Percentiles rank a stretch among this genome's conserved stretches.
phyloP scores from a whole-genome alignment of 2,113 vertebrate genomes.

The Laterallus jamaicensis region DNA sequence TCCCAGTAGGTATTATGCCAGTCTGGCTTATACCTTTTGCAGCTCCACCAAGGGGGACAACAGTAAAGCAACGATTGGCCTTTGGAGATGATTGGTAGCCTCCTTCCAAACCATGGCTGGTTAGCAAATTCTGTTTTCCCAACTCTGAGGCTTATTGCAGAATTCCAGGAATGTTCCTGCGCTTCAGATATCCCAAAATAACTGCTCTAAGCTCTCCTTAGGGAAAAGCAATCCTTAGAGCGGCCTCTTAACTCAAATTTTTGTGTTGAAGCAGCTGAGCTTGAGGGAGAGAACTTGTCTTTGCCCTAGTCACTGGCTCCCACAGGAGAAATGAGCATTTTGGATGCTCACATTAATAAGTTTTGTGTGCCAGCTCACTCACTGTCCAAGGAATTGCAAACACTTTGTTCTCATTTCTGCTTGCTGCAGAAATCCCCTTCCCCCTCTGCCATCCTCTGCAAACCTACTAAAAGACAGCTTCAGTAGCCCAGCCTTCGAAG shows the following conservation, averaged over 20 bases:
- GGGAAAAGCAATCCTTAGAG: slow-evolving; percentile 59
- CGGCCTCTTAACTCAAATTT: slow-evolving; percentile 38
- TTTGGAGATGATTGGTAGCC: background rate
- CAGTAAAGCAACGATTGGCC: background rate
- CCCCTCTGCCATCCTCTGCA: background rate
- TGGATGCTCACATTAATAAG: slow-evolving; percentile 21
- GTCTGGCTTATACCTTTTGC: background rate
- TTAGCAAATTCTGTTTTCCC: slow-evolving; percentile 66
- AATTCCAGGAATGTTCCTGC: slow-evolving; percentile 77
- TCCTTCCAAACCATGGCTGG: background rate
- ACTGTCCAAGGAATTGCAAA: slow-evolving; percentile 4
- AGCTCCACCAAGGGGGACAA: background rate
- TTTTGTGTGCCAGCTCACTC: slow-evolving; percentile 7
- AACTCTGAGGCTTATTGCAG: slow-evolving; percentile 66
- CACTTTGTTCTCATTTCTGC: background rate
- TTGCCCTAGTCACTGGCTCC: slow-evolving; percentile 11
- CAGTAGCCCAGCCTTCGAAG: background rate
- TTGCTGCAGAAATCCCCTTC: background rate
- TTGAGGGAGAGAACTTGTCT: slow-evolving; percentile 21
- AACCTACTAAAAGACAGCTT: background rate
- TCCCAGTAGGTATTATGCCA: background rate
- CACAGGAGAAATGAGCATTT: slow-evolving; percentile 16
- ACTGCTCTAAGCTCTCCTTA: slow-evolving; percentile 66
- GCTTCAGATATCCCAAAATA: slow-evolving; percentile 75
- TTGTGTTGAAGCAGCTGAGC: slow-evolving; percentile 46